Conservation (phyloP, 2,888 invertebrate genomes). For the Drosophila aldrichi region DNA sequence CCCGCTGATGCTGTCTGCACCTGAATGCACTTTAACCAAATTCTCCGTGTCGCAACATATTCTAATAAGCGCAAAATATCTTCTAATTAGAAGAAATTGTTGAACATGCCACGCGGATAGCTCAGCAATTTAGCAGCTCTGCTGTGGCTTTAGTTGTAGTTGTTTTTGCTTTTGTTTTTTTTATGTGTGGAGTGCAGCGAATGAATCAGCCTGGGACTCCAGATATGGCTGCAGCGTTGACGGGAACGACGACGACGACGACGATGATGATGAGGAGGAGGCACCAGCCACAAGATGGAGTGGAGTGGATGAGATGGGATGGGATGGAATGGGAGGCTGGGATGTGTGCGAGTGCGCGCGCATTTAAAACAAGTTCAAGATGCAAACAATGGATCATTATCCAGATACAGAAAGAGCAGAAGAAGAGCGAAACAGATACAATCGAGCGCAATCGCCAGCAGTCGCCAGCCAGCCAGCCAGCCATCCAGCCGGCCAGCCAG, state of each 20-base stretch:
- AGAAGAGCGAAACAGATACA: constrained; percentile 71
- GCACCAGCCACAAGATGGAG: constrained; percentile 62
- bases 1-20: constrained; percentile 20
- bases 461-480: constrained; percentile 20
- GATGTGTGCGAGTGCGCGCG: constrained; percentile 64
- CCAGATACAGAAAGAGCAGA: constrained; percentile 75
- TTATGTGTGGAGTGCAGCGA: constrained; percentile 33
- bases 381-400: constrained; percentile 85
- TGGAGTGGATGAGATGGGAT: constrained; percentile 28
- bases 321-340: constrained; percentile 14
- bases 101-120: constrained; percentile 54
- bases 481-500: constrained; percentile 18
- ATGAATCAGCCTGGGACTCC: constrained; percentile 57
- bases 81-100: constrained; percentile 64
- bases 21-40: constrained; percentile 40
- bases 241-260: constrained; percentile 16
- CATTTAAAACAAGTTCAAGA: constrained; percentile 84
- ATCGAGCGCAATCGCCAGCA: constrained; percentile 74
- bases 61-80: constrained; percentile 66
- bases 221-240: constrained; percentile 66
- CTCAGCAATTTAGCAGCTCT: constrained; percentile 42
- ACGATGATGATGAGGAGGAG: constrained; percentile 58
- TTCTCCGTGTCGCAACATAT: constrained; percentile 52
- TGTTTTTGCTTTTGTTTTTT: constrained; percentile 15
- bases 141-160: not conserved